These are phyloP conservation scores for Anabacerthia variegaticeps DNA, from an alignment of 2,797 vertebrate genomes.

Conservation along the genomic window DNA sequence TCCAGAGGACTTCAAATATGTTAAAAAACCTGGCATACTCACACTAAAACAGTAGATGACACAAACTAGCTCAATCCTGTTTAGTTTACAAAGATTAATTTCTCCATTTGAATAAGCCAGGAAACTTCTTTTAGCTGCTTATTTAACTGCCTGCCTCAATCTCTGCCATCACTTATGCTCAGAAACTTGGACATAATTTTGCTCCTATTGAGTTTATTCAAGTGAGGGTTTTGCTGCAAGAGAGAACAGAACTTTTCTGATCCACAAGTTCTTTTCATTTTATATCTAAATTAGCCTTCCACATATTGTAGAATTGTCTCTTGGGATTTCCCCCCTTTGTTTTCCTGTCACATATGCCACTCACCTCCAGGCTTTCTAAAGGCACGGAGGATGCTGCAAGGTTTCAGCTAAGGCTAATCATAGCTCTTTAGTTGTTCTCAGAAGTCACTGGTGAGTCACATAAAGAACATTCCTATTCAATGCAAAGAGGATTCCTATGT, in stretches of 20 bases:
- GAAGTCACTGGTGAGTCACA: constrained; percentile 40
- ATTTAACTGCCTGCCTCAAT: background rate
- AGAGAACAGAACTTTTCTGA: background rate
- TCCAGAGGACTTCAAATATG: background rate
- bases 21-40: background rate
- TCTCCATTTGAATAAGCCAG: background rate
- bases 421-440: background rate
- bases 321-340: constrained; percentile 15
- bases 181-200: background rate
- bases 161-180: background rate
- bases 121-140: background rate
- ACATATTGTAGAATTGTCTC: background rate
- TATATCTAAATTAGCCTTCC: background rate
- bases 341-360: background rate
- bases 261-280: background rate
- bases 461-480: background rate
- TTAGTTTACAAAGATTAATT: background rate
- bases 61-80: background rate
- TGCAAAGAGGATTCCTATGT: background rate
- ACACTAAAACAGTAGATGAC: background rate
- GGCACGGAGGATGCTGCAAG: background rate
- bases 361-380: background rate
- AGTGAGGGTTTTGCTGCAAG: background rate
- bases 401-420: constrained; percentile 34
- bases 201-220: background rate